phyloP scores from a whole-genome alignment of 1,140 invertebrate species.

The Eriocheir sinensis region DNA sequence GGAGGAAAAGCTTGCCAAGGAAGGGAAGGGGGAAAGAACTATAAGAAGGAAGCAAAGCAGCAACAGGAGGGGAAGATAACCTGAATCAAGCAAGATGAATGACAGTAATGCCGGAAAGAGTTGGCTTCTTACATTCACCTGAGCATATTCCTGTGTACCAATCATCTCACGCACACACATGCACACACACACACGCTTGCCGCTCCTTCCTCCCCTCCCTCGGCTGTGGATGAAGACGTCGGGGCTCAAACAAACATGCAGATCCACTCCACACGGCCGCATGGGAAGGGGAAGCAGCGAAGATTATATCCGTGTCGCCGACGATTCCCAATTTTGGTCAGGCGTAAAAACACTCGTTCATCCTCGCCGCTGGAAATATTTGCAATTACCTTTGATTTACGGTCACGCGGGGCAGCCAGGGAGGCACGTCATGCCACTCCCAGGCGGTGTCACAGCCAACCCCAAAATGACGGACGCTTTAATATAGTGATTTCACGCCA shows the following conservation, averaged over 20 bases:
- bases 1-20: too few species aligned
- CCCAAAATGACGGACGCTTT: background rate
- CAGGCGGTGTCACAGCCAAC: background rate
- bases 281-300: background rate
- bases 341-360: constrained; percentile 23
- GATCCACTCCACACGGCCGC: background rate
- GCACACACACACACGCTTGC: too few species aligned
- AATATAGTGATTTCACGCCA: background rate
- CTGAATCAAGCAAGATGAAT: too few species aligned
- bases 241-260: background rate
- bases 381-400: constrained; percentile 16
- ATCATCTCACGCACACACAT: too few species aligned
- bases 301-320: background rate
- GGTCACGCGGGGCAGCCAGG: background rate
- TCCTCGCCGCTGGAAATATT: background rate
- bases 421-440: background rate
- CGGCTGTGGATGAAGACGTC: constrained; percentile 20
- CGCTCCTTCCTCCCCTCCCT: too few species aligned
- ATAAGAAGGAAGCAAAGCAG: too few species aligned
- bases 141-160: too few species aligned
- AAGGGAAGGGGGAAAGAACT: too few species aligned
- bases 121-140: too few species aligned
- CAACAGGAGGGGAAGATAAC: too few species aligned
- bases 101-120: too few species aligned
- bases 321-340: background rate